Base-by-base conservation (phyloP, 2,888 invertebrate genomes). In the Phengaris arion region DNA sequence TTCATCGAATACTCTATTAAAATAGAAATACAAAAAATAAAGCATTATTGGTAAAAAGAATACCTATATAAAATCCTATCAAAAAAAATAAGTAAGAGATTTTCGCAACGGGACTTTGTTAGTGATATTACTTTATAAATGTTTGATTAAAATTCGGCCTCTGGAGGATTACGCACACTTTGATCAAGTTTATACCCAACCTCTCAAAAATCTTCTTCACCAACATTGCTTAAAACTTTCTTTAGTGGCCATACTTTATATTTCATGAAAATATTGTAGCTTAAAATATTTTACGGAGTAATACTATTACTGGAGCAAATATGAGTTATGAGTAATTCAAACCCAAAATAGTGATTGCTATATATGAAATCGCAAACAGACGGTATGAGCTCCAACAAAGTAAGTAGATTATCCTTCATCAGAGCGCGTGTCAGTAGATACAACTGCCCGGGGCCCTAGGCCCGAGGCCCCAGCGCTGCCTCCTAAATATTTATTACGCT, bases 51-150 rank as follows among this genome's bases (percentile, higher is more conserved):
- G 64, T 7, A 64, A 13, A 35, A 64, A 64, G 45, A 10, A 22
- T 64, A 64, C 35, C 13, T 35, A 64, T 35, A 64, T 64, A 64
- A 2, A 35, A 64, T 2, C 12, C 35, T 64, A 45, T 8, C 48
- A 48, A 6, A 48, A 35, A 64, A 35, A 13, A 45, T 64, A 64
- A 64, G 45, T 2, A 64, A 35, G 45, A 13, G 35, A 64, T 64
- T 64, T 45, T 10, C 35, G 64, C 12, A 12, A 6, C 8, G 35
- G 35, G 64, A 64, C 12, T 64, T 64, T 35, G 35, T 64, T 64
- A 64, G 64, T 64, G 64, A 64, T 64, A 64, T 64, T 64, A 64
- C 64, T 64, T 64, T 64, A 45, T 64, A 64, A 64, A 64, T 35
- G 45, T 64, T 64, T 64, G 64, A 64, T 64, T 64, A 64, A 64